Base-by-base conservation (phyloP, 2,113 vertebrate species). In the Struthidea cinerea region DNA sequence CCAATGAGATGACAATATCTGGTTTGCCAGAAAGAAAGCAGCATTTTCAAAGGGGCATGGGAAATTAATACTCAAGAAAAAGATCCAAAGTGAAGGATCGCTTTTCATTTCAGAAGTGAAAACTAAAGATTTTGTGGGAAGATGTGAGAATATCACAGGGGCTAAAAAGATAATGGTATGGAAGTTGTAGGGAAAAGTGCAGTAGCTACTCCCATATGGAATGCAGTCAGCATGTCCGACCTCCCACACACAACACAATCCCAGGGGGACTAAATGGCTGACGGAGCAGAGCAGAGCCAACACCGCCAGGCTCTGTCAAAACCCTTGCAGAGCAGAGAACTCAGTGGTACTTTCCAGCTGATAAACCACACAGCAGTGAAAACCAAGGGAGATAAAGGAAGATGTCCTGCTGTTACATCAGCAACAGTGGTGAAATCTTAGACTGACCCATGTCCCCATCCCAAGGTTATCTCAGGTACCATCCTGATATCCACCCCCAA, bases 131-230 rank as follows among this genome's bases (percentile, higher is more conserved):
- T 65, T 49, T 88, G 9, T 50, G 22, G 30, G 14, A 87, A 77
- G 24, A 15, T 47, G 9, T 60, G 39, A 52, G 59, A 33, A 33
- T 20, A 61, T 41, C 14, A 16, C 47, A 41, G n/a, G 11, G 20
- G 4, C 4, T 68, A 15, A 39, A 75, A 82, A 47, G 16, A 17
- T 12, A 63, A 49, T 12, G 26, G 14, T 21, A 15, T 3, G 11
- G 60, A 30, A 75, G 30, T 52, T 53, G 8, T 7, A 21, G 53
- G 33, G 46, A 23, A 59, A 37, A 0, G 3, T 30, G 30, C 4
- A 2, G 11, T 24, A n/a, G 23, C 28, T 74, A 3, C 15, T 37
- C 12, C 8, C 1, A 0, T 27, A 7, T 44, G 50, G 60, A 74
- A 44, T 11, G 19, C 0, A 0, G 27, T 37, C 77, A 46, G 27